phyloP scores from a whole-genome alignment of 2,113 vertebrate genomes.

The Sapajus apella region DNA sequence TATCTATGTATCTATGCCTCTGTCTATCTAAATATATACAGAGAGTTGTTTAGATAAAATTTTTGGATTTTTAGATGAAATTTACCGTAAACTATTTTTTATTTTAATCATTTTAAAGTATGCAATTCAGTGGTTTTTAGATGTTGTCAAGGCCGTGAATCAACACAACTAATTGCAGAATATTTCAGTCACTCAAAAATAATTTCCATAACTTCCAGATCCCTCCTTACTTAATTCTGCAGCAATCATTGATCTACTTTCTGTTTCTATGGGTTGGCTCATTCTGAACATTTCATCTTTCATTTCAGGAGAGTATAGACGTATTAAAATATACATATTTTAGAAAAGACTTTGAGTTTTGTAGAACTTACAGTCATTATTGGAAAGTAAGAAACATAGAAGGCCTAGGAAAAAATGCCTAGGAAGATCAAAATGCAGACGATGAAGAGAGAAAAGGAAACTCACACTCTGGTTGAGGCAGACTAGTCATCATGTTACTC shows the following conservation, averaged over 20 bases:
- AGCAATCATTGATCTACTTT: background rate
- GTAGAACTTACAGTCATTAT: background rate
- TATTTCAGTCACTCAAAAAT: background rate
- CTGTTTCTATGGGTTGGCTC: background rate
- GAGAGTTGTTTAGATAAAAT: background rate
- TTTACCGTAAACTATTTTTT: background rate
- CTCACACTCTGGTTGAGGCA: background rate
- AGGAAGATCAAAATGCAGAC: background rate
- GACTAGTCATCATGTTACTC: background rate
- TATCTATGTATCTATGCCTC: background rate
- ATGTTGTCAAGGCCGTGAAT: background rate
- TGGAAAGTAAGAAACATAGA: background rate
- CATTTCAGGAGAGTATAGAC: background rate
- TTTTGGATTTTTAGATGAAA: background rate
- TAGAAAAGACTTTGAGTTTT: background rate
- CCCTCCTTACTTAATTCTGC: background rate
- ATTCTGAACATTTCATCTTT: background rate
- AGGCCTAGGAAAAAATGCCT: background rate
- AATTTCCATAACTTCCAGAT: background rate
- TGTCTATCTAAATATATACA: background rate
- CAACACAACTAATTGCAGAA: background rate
- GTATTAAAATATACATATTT: background rate
- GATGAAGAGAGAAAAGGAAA: background rate
- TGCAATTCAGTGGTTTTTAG: background rate
- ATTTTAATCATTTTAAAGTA: background rate